Evolutionary conservation across 2,888 invertebrate genomes (phyloP).

Genomic region (Mantis religiosa): DNA sequence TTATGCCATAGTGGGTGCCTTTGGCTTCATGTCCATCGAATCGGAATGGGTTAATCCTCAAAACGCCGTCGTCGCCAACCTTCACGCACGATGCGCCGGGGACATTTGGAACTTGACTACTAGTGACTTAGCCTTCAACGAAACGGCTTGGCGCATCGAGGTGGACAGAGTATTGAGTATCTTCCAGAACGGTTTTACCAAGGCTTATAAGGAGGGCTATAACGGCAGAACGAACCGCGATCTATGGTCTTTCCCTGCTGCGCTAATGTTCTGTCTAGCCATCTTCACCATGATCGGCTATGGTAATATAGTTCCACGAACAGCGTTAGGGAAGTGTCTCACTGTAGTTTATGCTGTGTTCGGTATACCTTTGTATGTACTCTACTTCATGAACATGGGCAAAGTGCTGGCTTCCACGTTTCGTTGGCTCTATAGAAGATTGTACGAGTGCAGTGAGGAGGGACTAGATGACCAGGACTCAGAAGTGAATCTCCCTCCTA

Average conservation of each 20-base stretch:
- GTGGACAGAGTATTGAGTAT: slow-evolving; percentile 58
- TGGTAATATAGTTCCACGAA: slow-evolving; percentile 79
- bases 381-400: slow-evolving; percentile 88
- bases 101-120: slow-evolving; percentile 64
- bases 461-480: slow-evolving; percentile 43
- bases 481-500: slow-evolving; percentile 23
- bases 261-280: slow-evolving; percentile 82
- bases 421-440: slow-evolving; percentile 71
- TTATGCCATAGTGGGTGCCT: slow-evolving; percentile 81
- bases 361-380: slow-evolving; percentile 80
- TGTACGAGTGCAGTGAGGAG: slow-evolving; percentile 63
- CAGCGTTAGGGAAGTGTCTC: slow-evolving; percentile 75
- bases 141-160: slow-evolving; percentile 56
- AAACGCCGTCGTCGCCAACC: slow-evolving; percentile 48
- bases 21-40: slow-evolving; percentile 76
- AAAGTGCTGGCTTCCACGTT: slow-evolving; percentile 78
- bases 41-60: slow-evolving; percentile 46
- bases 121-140: slow-evolving; percentile 65
- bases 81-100: slow-evolving; percentile 55
- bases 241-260: slow-evolving; percentile 82
- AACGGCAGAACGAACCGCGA: slow-evolving; percentile 64
- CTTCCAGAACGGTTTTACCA: slow-evolving; percentile 66
- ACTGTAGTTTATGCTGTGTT: slow-evolving; percentile 83
- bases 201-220: slow-evolving; percentile 64
- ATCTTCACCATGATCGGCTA: slow-evolving; percentile 91